Percentiles rank a stretch among this genome's conserved stretches.
These are phyloP conservation scores for Rhegmatorhina hoffmannsi DNA, from an alignment of 2,113 vertebrate genomes.

Conservation along the genomic window DNA sequence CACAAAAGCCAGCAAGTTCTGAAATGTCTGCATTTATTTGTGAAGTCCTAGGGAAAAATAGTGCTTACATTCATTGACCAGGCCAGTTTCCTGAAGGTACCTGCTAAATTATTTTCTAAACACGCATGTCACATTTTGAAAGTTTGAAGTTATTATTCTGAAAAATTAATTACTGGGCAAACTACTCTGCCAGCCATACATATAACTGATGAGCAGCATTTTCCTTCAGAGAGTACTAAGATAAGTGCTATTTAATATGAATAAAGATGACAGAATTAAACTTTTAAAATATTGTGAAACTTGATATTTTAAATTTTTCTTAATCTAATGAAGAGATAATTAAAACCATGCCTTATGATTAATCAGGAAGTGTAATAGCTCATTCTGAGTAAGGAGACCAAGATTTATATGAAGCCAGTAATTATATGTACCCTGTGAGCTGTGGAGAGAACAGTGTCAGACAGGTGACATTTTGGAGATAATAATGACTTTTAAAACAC, in stretches of 20 bases:
- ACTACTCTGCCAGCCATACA: neutral
- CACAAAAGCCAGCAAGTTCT: neutral
- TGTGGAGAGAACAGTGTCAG: neutral
- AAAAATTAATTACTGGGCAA: neutral
- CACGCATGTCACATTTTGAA: neutral
- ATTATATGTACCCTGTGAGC: neutral
- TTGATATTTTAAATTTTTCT: slow-evolving; percentile 9
- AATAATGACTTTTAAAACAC: slow-evolving; percentile 17
- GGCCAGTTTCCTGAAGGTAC: neutral
- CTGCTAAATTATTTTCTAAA: neutral
- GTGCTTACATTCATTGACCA: neutral
- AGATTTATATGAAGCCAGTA: neutral
- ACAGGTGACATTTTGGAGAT: slow-evolving; percentile 12
- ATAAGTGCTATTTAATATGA: neutral
- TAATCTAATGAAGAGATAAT: slow-evolving; percentile 14
- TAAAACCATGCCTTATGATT: slow-evolving; percentile 1
- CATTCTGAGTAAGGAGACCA: neutral
- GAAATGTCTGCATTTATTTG: neutral
- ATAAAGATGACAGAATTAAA: slow-evolving; percentile 1
- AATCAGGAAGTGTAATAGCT: slow-evolving; percentile 14
- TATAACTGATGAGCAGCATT: neutral
- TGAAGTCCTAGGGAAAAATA: neutral
- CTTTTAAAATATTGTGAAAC: slow-evolving; percentile 30
- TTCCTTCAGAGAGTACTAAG: neutral
- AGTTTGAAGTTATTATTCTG: neutral